phyloP scores from a whole-genome alignment of 2,888 invertebrate species.

The Allophyes oxyacanthae region DNA sequence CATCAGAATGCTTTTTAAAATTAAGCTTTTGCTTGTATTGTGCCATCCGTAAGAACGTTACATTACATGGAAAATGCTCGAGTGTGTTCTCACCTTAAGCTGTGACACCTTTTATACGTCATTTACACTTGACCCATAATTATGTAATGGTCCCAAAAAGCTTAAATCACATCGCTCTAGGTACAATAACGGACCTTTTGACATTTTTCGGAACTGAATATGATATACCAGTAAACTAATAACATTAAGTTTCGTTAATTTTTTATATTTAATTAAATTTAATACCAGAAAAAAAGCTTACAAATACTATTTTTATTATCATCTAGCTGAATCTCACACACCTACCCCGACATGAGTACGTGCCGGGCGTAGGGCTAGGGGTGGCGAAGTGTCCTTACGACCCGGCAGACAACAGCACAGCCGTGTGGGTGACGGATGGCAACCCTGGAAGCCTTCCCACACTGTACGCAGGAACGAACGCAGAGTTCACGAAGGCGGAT shows the following conservation, averaged over 20 bases:
- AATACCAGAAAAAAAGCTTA: too few relatives aligned
- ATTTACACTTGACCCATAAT: constrained; percentile 2
- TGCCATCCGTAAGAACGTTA: too few relatives aligned
- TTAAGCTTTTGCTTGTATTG: too few relatives aligned
- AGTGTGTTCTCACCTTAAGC: too few relatives aligned
- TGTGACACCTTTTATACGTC: constrained; percentile 6
- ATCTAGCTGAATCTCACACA: constrained; percentile 88
- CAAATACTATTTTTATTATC: constrained; percentile 4
- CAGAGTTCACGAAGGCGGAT: constrained; percentile 92
- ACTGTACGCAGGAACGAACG: constrained; percentile 92
- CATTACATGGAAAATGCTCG: too few relatives aligned
- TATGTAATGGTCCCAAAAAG: neutral
- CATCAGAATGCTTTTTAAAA: too few relatives aligned
- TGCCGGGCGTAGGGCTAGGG: constrained; percentile 91
- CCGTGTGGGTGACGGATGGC: constrained; percentile 92
- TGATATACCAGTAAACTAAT: too few relatives aligned
- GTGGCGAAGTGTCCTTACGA: constrained; percentile 93
- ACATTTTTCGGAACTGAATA: neutral
- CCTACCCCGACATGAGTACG: constrained; percentile 89
- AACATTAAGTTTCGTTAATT: too few relatives aligned
- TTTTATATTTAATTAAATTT: too few relatives aligned
- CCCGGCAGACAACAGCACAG: constrained; percentile 93
- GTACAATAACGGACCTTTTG: too few relatives aligned
- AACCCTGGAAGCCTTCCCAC: constrained; percentile 91
- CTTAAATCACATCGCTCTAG: too few relatives aligned